These are phyloP conservation scores for Anhinga anhinga DNA, from an alignment of 2,113 vertebrate genomes.

Conservation along the genomic window DNA sequence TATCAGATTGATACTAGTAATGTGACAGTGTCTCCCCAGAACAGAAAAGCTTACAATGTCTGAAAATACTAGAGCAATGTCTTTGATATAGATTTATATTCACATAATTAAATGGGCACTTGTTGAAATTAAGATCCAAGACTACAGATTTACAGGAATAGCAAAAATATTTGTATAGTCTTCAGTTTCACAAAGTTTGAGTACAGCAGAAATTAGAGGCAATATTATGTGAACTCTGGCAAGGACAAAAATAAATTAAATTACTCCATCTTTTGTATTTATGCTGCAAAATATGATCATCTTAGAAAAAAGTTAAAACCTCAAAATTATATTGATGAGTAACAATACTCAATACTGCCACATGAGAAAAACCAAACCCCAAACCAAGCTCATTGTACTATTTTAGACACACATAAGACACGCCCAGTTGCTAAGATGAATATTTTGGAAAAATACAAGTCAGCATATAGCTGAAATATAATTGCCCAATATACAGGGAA, in stretches of 20 bases:
- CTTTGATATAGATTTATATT: background rate
- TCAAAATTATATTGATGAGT: background rate
- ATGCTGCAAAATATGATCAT: background rate
- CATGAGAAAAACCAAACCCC: background rate
- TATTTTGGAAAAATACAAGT: background rate
- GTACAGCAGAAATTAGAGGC: background rate
- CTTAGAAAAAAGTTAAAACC: background rate
- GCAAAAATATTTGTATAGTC: background rate
- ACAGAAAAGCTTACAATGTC: background rate
- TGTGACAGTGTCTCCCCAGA: background rate
- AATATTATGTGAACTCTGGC: background rate
- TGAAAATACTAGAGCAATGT: background rate
- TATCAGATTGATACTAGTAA: background rate
- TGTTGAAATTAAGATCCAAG: background rate
- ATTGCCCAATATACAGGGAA: background rate
- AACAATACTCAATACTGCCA: background rate
- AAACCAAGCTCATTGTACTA: background rate
- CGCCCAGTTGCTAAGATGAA: background rate
- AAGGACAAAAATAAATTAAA: background rate
- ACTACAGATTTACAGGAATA: background rate
- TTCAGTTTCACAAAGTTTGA: background rate
- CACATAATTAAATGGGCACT: background rate
- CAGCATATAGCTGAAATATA: background rate
- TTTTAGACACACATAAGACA: background rate
- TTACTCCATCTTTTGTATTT: background rate